Conservation (phyloP, 2,797 vertebrate species). For the Molossus alvarezi region DNA sequence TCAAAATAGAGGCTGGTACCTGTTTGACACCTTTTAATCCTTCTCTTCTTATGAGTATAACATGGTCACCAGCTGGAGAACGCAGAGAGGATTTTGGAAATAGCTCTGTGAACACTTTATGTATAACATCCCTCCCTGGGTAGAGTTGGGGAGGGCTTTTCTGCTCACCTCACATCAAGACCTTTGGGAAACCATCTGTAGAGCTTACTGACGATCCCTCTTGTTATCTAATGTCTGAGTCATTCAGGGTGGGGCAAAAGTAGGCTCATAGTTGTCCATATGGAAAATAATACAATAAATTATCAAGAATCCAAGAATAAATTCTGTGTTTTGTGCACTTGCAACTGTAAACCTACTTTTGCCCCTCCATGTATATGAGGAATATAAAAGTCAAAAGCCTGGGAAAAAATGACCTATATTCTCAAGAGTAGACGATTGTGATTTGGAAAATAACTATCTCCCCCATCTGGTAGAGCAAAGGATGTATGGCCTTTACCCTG, state of each 20-base stretch:
- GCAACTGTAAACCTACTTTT: no score
- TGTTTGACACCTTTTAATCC: background rate
- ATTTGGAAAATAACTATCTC: background rate
- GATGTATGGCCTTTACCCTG: background rate
- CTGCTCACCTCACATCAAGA: background rate
- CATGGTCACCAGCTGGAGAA: background rate
- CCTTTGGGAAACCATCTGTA: background rate
- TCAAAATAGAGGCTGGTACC: background rate
- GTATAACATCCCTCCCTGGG: background rate
- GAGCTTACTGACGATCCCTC: background rate
- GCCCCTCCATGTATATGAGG: background rate
- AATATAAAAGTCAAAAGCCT: background rate
- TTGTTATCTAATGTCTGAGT: background rate
- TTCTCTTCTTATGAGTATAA: background rate
- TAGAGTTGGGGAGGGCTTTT: accelerated
- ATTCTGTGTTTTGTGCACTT: no score
- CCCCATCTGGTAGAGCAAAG: background rate
- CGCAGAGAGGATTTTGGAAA: background rate
- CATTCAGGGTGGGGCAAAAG: background rate
- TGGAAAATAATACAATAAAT: no score
- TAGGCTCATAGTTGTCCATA: no score
- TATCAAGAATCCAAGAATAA: no score
- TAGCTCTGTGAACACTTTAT: accelerated
- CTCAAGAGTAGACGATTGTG: background rate
- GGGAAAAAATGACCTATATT: background rate